Percentiles rank a stretch among this genome's conserved stretches.
phyloP scores from a whole-genome alignment of 2,888 invertebrate species.

The Dione vanillae region DNA sequence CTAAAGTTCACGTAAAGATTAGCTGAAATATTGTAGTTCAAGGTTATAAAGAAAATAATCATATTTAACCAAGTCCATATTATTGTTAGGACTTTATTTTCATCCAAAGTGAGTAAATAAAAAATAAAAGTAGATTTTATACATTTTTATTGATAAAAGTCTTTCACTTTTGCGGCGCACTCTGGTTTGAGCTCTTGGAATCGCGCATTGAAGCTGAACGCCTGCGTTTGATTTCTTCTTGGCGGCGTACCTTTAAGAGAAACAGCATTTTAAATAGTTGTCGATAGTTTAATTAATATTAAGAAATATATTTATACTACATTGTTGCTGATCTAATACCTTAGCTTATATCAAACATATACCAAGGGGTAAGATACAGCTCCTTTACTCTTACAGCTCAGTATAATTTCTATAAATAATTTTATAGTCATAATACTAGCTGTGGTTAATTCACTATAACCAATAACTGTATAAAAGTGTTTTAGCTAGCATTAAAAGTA shows the following conservation, averaged over 20 bases:
- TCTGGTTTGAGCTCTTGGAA: slow-evolving; percentile 92
- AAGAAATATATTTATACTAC: not conserved
- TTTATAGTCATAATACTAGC: slow-evolving; percentile 64
- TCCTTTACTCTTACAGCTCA: slow-evolving; percentile 72
- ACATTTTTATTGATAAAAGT: slow-evolving; percentile 73
- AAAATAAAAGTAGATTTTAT: slow-evolving; percentile 60
- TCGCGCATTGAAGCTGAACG: slow-evolving; percentile 94
- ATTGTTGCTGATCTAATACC: slow-evolving; percentile 81
- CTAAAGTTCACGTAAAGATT: no score
- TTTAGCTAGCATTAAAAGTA: no score
- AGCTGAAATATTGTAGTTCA: no score
- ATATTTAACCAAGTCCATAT: no score
- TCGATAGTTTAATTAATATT: not conserved
- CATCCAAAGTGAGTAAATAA: slow-evolving; percentile 47
- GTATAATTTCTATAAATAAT: slow-evolving; percentile 67
- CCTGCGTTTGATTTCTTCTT: slow-evolving; percentile 91
- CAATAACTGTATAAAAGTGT: no score
- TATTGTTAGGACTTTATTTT: no score
- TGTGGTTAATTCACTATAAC: slow-evolving; percentile 47
- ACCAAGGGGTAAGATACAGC: slow-evolving; percentile 82
- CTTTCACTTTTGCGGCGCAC: slow-evolving; percentile 84
- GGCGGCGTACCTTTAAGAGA: slow-evolving; percentile 83
- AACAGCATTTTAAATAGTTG: not conserved
- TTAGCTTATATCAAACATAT: slow-evolving; percentile 64
- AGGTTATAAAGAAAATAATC: no score